phyloP scores from a whole-genome alignment of 2,113 vertebrate species.

The Thunnus maccoyii region DNA sequence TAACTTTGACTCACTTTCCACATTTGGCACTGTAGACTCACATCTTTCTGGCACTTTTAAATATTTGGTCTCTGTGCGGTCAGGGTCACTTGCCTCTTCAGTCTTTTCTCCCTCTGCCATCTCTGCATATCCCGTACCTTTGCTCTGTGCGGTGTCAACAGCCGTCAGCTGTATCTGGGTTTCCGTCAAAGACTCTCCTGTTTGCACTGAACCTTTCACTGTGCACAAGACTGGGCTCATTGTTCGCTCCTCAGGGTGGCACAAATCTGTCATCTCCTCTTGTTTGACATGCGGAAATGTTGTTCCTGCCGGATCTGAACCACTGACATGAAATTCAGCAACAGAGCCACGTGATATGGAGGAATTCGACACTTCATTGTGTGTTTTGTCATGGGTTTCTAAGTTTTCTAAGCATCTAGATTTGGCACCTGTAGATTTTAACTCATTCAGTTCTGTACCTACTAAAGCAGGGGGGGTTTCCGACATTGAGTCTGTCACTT shows the following conservation, averaged over 20 bases:
- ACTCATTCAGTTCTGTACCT: not conserved
- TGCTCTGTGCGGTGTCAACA: slow-evolving; percentile 1
- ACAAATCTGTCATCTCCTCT: slow-evolving; percentile 26
- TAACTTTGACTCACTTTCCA: not conserved
- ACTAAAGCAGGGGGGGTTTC: not conserved
- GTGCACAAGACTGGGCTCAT: slow-evolving; percentile 2
- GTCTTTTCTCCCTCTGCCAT: not conserved
- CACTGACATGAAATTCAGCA: slow-evolving; percentile 6
- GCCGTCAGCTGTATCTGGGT: not conserved
- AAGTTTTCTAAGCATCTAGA: not conserved
- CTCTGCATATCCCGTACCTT: not conserved
- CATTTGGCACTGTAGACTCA: not conserved
- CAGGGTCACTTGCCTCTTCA: not conserved
- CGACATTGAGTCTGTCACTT: not conserved
- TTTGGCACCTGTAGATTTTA: slow-evolving; percentile 11
- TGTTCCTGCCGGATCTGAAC: slow-evolving; percentile 10
- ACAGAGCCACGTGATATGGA: slow-evolving; percentile 1
- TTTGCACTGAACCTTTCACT: slow-evolving; percentile 8
- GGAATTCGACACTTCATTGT: not conserved
- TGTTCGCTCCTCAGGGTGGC: slow-evolving; percentile 26
- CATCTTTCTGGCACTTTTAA: slow-evolving; percentile 5
- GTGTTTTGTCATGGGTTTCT: not conserved
- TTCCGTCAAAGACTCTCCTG: slow-evolving; percentile 11
- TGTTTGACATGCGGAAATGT: slow-evolving; percentile 25
- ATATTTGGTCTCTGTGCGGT: not conserved